Evolutionary conservation across 2,888 invertebrate genomes (phyloP).

Genomic region (Sminthurides aquaticus): DNA sequence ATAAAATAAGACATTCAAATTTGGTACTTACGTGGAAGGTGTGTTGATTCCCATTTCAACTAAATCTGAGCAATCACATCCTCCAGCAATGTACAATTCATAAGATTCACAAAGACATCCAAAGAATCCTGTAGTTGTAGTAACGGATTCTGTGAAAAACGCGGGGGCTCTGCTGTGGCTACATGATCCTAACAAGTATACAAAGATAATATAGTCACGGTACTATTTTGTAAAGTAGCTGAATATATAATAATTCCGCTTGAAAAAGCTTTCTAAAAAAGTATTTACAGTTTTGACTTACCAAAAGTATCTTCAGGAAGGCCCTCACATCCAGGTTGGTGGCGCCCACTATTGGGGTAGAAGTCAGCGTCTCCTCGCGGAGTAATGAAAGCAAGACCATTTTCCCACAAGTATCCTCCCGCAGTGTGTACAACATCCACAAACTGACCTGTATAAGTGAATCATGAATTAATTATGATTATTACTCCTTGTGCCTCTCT

Average conservation of each 20-base stretch:
- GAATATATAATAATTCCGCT: not conserved
- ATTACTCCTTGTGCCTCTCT: too few relatives aligned
- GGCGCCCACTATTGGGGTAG: constrained; percentile 35
- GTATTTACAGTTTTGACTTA: too few relatives aligned
- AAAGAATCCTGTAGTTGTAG: constrained; percentile 19
- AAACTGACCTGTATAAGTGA: constrained; percentile 13
- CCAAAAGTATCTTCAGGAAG: constrained; percentile 14
- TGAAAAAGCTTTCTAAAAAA: too few relatives aligned
- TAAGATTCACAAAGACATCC: constrained; percentile 33
- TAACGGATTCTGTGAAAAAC: constrained; percentile 30
- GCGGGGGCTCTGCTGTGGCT: constrained; percentile 32
- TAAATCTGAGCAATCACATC: constrained; percentile 24
- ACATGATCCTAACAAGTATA: constrained; percentile 27
- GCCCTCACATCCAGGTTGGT: constrained; percentile 35
- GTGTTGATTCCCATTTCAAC: constrained; percentile 26
- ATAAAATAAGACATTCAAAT: not conserved
- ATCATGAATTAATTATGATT: too few relatives aligned
- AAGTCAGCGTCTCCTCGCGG: constrained; percentile 28
- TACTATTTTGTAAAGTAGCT: not conserved
- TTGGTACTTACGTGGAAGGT: constrained; percentile 14
- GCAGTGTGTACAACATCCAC: constrained; percentile 26
- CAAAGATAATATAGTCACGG: not conserved
- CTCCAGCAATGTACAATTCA: constrained; percentile 26
- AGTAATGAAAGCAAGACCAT: constrained; percentile 18
- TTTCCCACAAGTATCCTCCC: constrained; percentile 20